Base-by-base conservation (phyloP, 2,113 vertebrate genomes). In the Datnioides undecimradiatus region DNA sequence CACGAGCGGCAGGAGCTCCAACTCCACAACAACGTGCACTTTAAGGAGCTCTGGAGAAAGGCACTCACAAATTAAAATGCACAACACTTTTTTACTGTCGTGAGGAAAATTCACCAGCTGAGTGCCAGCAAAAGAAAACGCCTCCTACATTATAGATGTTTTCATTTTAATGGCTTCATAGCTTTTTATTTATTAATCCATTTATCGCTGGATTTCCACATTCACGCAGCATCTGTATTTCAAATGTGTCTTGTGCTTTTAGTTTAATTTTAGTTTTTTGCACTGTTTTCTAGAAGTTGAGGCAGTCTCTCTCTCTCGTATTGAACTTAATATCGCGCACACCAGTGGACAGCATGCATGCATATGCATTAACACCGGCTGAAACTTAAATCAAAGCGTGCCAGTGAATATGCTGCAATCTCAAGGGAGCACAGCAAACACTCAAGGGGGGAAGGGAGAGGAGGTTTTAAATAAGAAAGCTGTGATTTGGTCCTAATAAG, bases 361-460 rank as follows among this genome's bases (percentile, higher is more conserved):
- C n/a, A n/a, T 21, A 4, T 54, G 25, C 6, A 58, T 71, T 48
- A 29, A 73, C 57, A 51, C 4, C 11, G 29, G 8, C 17, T 19
- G 31, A 60, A 13, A 33, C 23, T 43, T 8, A 25, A 10, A 68
- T 68, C 17, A 58, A 38, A 69, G 31, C 46, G 7, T 73, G 40
- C 9, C 17, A 21, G 52, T 48, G 48, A 65, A 71, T 23, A 41
- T 57, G 41, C 51, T 72, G 66, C 73, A 23, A n/a, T 65, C 64
- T 48, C 40, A 41, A 12, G 66, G 58, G 58, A 58, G n/a, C 1
- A 16, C 19, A n/a, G n/a, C n/a, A 31, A 40, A 38, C 48, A 33
- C 73, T 43, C 25, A n/a, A n/a, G 13, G 14, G 48, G 29, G 31
- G 5, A 11, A 25, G 8, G 41, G 11, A 23, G 10, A 5, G 4